Evolutionary conservation across 1,140 invertebrate species (phyloP).

Genomic region (Ruditapes philippinarum): DNA sequence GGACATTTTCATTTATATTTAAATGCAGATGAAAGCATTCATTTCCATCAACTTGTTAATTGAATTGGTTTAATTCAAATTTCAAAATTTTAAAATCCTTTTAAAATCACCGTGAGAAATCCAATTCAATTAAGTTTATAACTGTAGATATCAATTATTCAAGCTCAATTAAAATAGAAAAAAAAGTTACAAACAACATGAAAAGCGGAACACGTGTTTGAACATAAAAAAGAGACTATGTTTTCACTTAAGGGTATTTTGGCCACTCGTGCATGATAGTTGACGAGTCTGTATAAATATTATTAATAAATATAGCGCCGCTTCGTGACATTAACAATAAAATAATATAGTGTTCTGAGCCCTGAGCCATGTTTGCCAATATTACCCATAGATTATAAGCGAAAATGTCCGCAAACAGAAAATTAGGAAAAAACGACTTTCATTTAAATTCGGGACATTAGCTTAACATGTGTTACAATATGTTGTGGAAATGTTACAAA

Average conservation of each 20-base stretch:
- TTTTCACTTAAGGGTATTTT: constrained; percentile 4
- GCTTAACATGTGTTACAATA: background rate
- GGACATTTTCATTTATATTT: too few species aligned
- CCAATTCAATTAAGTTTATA: background rate
- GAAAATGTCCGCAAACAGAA: background rate
- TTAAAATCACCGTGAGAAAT: constrained; percentile 54
- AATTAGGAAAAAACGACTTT: background rate
- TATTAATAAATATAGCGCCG: background rate
- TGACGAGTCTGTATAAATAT: background rate
- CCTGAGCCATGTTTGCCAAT: constrained; percentile 52
- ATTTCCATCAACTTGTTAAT: too few species aligned
- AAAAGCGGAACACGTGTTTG: background rate
- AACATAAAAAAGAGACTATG: background rate
- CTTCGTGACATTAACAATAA: constrained; percentile 35
- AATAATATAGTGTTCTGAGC: background rate
- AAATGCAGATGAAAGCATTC: too few species aligned
- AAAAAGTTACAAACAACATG: constrained; percentile 1
- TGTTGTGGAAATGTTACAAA: background rate
- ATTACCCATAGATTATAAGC: constrained; percentile 34
- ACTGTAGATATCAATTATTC: background rate
- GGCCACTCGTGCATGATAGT: background rate
- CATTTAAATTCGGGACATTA: background rate
- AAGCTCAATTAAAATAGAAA: constrained; percentile 35
- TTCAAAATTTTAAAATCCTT: background rate
- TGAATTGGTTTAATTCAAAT: too few species aligned